phyloP scores from a whole-genome alignment of 2,888 invertebrate genomes.

The Pollenia labialis region DNA sequence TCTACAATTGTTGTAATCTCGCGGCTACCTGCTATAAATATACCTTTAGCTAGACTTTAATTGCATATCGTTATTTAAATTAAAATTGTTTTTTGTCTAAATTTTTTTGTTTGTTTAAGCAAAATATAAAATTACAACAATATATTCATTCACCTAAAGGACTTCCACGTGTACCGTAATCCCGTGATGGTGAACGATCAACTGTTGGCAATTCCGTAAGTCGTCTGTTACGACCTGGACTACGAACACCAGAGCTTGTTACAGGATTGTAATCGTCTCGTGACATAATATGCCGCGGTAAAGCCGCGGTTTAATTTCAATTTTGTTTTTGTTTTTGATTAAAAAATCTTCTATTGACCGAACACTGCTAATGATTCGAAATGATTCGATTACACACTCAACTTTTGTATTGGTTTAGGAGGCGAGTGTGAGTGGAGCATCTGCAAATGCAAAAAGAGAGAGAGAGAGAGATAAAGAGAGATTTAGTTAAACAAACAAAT shows the following conservation, averaged over 20 bases:
- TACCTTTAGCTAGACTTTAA: conserved; percentile 22
- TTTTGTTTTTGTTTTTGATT: conserved; percentile 28
- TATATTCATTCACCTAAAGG: conserved; percentile 85
- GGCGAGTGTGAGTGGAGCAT: conserved; percentile 61
- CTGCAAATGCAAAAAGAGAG: conserved; percentile 68
- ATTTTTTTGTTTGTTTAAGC: conserved; percentile 28
- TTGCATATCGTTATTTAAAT: conserved; percentile 16
- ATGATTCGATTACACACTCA: conserved; percentile 37
- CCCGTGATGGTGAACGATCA: conserved; percentile 94
- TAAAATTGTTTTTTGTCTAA: not conserved
- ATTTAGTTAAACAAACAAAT: conserved; percentile 44
- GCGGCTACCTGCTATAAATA: too few species aligned
- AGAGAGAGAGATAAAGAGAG: conserved; percentile 31
- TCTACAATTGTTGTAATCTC: too few species aligned
- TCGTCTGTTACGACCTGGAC: conserved; percentile 87
- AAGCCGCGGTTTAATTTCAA: conserved; percentile 81
- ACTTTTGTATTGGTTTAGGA: conserved; percentile 51
- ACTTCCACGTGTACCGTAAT: conserved; percentile 88
- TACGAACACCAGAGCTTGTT: conserved; percentile 88
- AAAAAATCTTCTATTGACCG: conserved; percentile 37
- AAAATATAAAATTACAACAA: conserved; percentile 34
- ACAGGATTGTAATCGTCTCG: conserved; percentile 85
- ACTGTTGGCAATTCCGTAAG: conserved; percentile 92
- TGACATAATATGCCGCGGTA: conserved; percentile 85
- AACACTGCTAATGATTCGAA: conserved; percentile 42